These are phyloP conservation scores for Zaprionus vittiger DNA, from an alignment of 1,140 invertebrate species.

Conservation along the genomic window DNA sequence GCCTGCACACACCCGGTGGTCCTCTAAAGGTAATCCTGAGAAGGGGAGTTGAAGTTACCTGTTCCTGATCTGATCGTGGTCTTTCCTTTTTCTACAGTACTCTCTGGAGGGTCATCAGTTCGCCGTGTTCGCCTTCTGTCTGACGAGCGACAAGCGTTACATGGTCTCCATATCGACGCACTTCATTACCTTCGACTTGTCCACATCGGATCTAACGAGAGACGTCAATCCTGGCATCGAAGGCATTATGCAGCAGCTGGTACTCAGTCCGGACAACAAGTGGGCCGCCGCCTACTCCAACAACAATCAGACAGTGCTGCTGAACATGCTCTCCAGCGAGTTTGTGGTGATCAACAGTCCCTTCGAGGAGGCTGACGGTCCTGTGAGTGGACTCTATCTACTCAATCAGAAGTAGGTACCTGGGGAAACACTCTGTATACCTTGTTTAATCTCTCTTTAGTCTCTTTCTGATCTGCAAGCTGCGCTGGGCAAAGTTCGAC, in stretches of 20 bases:
- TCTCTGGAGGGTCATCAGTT: constrained; percentile 99
- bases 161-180: constrained; percentile 98
- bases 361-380: constrained; percentile 86
- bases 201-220: constrained; percentile 95
- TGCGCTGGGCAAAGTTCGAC: constrained; percentile 90
- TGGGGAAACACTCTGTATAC: no score
- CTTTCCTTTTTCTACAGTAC: constrained; percentile 87
- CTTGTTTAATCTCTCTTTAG: constrained; percentile 30
- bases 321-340: constrained; percentile 96
- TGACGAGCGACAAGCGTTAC: constrained; percentile 96
- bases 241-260: constrained; percentile 97
- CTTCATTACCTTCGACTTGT: constrained; percentile 98
- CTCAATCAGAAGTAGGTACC: constrained; percentile 89
- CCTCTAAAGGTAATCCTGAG: constrained; percentile 91
- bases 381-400: constrained; percentile 88
- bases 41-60: not conserved
- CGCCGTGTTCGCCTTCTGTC: constrained; percentile 96
- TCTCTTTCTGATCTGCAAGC: constrained; percentile 86
- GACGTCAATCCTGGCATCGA: constrained; percentile 96
- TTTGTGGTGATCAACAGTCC: constrained; percentile 94
- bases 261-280: constrained; percentile 97
- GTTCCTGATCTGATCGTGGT: not conserved
- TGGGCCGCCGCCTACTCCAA: constrained; percentile 98
- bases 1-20: constrained; percentile 98
- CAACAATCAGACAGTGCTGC: constrained; percentile 95